Evolutionary conservation across 2,888 invertebrate genomes (phyloP), one percentile per base, ranked within the genome.

Genomic region (Papilio demoleus): DNA sequence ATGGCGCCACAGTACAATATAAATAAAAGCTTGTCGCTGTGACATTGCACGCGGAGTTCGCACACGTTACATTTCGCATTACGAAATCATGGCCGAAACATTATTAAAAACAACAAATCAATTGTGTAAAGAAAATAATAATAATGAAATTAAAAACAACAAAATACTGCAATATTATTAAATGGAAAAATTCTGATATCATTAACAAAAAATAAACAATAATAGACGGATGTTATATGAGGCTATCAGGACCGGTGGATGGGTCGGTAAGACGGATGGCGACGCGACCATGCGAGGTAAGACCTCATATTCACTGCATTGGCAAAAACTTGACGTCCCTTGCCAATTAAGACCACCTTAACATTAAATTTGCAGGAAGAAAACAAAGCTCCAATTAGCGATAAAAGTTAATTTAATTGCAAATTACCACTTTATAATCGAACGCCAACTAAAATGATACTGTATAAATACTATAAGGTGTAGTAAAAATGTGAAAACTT

Each of bases 1-100:
- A 87, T 86, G 82, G 80, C 76, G 79, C 79, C 76, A 78, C 79
- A 73, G 71, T 75, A 72, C 71, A 75, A 75, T 69, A 74, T 73
- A 76, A 75, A 76, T 76, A 76, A 75, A 76, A 71, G 73, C 72
- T 71, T 73, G 73, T 76, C 72, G 70, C 75, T 70, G 65, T 71
- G 73, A 74, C 70, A 73, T 66, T 65, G 66, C 50, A 59, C 70
- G 70, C 68, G 70, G 71, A 71, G 74, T 72, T 73, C 72, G 71
- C 72, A 60, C 63, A 67, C 68, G 64, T 59, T 42, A 36, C 47
- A 59, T 56, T 71, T 63, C 63, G 38, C 50, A 63, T 63, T 68
- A 56, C 24, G 17, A 9, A 45, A 22, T 56, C 42, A 66, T 5
- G 47, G 22, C 5, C 50, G n/a, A 53, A 27, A 27, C 24, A n/a